Evolutionary conservation across 2,113 vertebrate genomes (phyloP), one percentile per base, ranked within the genome.

Genomic region (Prunella himalayana): DNA sequence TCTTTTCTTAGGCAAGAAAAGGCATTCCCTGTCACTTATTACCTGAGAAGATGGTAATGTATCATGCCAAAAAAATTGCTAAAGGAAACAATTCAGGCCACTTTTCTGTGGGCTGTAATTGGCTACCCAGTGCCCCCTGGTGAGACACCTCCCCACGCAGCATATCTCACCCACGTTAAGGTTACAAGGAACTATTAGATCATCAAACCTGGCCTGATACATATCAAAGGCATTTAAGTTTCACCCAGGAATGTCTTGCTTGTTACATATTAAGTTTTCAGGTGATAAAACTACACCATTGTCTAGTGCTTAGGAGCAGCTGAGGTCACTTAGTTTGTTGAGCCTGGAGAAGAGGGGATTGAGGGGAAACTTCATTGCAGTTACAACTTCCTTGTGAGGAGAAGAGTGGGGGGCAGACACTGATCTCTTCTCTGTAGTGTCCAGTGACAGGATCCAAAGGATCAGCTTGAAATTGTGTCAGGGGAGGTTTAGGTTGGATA

Each of bases 181-280:
- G 72, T 92, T 69, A 88, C 35, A 94, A 83, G 47, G 31, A 88
- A 37, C 50, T 44, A 93, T 88, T 78, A 88, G 35, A 61, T 86
- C 68, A 81, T 28, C 42, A 47, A 28, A 78, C 75, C 73, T 73
- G 27, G 19, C 56, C 47, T 92, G 94, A 88, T 78, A 28, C 35
- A 21, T 92, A 90, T 60, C 91, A 81, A 92, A 92, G 72, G 56
- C 60, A 92, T 88, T 83, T 66, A 59, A 56, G 54, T 88, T 94
- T 88, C 47, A 47, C 72, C 5, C 60, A 71, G 77, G 73, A 93
- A 94, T 88, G 79, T 86, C 68, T 92, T 85, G 23, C 22, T 92
- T 73, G 90, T 93, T 90, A 84, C 72, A 30, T 49, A 91, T 94
- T 96, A 96, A 80, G 27, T 81, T 92, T 71, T 81, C 42, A 25